Base-by-base conservation (phyloP, 2,888 invertebrate species). In the Ennomos erosarius region DNA sequence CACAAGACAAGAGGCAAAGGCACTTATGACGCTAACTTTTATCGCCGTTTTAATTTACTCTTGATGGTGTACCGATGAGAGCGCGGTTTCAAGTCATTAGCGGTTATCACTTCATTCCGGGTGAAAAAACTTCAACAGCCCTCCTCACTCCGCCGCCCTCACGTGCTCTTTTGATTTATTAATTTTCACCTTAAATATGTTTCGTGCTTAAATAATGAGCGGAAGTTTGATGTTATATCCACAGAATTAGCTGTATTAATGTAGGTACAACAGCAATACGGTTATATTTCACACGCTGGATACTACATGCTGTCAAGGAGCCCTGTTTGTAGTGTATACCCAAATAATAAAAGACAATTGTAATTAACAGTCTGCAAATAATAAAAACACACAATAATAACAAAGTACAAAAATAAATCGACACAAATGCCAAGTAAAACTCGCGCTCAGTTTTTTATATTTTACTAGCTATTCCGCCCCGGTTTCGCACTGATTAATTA, bases 101-200 rank as follows among this genome's bases (percentile, higher is more conserved):
- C 84, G 89, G 91, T 92, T 92, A 92, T 92, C 92, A 92, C 92
- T 92, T 87, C 91, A 90, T 92, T 92, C 92, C 92, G 84, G 87
- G 75, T 91, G 92, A 92, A 92, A 92, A 92, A 91, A 85, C 87
- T 90, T 92, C 88, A 92, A 92, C 91, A 87, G 85, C 87, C 81
- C 89, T 86, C 80, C 71, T 39, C 36, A 46, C 48, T 40, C 42
- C 39, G 69, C 73, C 73, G 67, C 78, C 81, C 88, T 87, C 85
- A 88, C 85, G 88, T 88, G 84, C 87, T 79, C 84, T 78, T 82
- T 85, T 90, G 91, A 90, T 92, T 92, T 91, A 92, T 92, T 91
- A 90, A 91, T 92, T 90, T 87, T 84, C 81, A 87, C 82, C 89
- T 84, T 87, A 87, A 89, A 90, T 88, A 88, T 85, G 84, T 78